Evolutionary conservation across 2,888 invertebrate genomes (phyloP), one percentile per base, ranked within the genome.

Genomic region (Protonemura montana): DNA sequence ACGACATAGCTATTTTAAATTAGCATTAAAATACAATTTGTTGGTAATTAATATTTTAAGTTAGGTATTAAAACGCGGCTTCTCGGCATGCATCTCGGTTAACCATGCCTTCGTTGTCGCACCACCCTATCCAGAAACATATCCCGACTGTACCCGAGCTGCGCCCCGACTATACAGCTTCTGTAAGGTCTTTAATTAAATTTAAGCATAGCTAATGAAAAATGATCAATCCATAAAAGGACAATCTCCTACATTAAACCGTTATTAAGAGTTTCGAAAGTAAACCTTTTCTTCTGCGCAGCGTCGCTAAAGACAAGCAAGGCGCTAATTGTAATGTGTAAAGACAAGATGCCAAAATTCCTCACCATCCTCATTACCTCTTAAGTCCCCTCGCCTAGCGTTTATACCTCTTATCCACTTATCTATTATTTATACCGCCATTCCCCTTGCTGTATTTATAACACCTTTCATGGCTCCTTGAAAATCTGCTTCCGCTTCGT

Each of bases 401-500:
- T 29, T 81, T 30, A n/a, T 30, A 30, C 28, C 81, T 81, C 30
- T 81, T 59, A 27, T 81, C 81, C 28, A 30, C 82, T 29, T 30
- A 82, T 76, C 82, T 86, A 82, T 86, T 82, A 86, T 86, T 77
- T 59, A 81, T 28, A 26, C 81, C 78, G 16, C 25, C 35, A 21
- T 21, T 30, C 35, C 77, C 85, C 76, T 76, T 76, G n/a, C 84
- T 25, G 28, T 27, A 76, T 76, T 7, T 76, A 35, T 25, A 30
- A 35, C 41, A 2, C 10, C 41, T 28, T 41, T 10, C 30, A 77
- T 21, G 21, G 59, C 59, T 10, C 1, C 59, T 59, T 21, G 16
- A 10, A 59, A 59, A 10, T 21, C 21, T 59, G 59, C 16, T 21
- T 10, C 21, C 59, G 13, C 59, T 10, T 26, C 78, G 7, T 29